Conservation (phyloP, 2,888 invertebrate genomes). For the Lasioglossum zephyrum region DNA sequence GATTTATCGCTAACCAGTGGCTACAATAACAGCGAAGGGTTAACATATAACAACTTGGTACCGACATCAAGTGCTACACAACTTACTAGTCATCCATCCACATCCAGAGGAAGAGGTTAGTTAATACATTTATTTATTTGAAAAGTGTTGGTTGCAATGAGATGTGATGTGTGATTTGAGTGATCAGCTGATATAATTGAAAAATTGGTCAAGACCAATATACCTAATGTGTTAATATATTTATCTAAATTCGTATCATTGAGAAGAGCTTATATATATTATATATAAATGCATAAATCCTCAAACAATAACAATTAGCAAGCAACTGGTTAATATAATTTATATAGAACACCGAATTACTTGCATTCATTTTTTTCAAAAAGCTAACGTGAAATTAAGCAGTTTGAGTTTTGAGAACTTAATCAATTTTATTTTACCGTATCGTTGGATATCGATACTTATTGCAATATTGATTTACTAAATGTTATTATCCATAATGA, state of each 20-base stretch:
- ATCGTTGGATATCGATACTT: background rate
- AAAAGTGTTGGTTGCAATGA: conserved; percentile 60
- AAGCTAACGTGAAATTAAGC: conserved; percentile 2
- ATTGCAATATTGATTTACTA: conserved; percentile 13
- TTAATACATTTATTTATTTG: conserved; percentile 58
- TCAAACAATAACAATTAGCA: conserved; percentile 27
- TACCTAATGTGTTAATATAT: conserved; percentile 40
- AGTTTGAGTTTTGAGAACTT: conserved; percentile 9
- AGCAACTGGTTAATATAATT: conserved; percentile 14
- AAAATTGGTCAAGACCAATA: conserved; percentile 32
- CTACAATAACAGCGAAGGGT: conserved; percentile 75
- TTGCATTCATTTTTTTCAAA: conserved; percentile 14
- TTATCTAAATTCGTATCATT: conserved; percentile 23
- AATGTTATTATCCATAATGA: conserved; percentile 10
- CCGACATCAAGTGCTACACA: conserved; percentile 72
- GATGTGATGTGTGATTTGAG: conserved; percentile 68
- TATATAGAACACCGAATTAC: conserved; percentile 11
- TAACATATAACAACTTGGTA: conserved; percentile 73
- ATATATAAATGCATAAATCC: conserved; percentile 21
- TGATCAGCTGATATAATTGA: conserved; percentile 54
- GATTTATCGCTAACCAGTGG: conserved; percentile 75
- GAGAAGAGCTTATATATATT: conserved; percentile 12
- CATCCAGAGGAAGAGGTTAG: conserved; percentile 83
- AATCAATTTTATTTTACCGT: conserved; percentile 12
- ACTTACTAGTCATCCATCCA: conserved; percentile 81